Conservation (phyloP, 1,140 invertebrate genomes). For the Oedothorax gibbosus region DNA sequence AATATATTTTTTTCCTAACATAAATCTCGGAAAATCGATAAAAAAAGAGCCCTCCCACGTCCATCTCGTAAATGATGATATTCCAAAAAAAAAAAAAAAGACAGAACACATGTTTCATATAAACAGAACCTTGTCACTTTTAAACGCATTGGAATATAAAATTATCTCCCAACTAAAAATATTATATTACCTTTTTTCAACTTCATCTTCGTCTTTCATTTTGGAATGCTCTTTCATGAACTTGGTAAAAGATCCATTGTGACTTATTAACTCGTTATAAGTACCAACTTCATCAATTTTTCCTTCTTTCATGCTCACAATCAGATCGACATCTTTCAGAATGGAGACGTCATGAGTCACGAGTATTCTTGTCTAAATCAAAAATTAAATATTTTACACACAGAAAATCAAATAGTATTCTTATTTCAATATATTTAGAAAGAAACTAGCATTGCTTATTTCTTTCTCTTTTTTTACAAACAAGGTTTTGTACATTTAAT, state of each 20-base stretch:
- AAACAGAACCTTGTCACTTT: no score
- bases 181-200: not conserved
- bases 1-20: no score
- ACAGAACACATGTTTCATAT: no score
- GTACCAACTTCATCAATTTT: constrained; percentile 70
- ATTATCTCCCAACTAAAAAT: no score
- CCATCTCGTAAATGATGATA: no score
- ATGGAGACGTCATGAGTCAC: constrained; percentile 69
- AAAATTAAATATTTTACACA: not conserved
- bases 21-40: no score
- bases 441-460: not conserved
- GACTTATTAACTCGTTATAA: constrained; percentile 67
- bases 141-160: no score
- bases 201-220: not conserved
- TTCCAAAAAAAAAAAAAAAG: no score
- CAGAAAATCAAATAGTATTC: not conserved
- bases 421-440: not conserved
- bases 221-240: constrained; percentile 27
- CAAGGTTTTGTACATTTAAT: no score
- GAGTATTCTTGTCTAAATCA: constrained; percentile 30
- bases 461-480: no score
- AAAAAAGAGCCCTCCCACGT: no score
- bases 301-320: constrained; percentile 85
- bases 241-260: constrained; percentile 23
- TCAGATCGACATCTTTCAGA: constrained; percentile 87